phyloP scores from a whole-genome alignment of 53 echinoderm and acorn worm genomes.

The Arbacia lixula region DNA sequence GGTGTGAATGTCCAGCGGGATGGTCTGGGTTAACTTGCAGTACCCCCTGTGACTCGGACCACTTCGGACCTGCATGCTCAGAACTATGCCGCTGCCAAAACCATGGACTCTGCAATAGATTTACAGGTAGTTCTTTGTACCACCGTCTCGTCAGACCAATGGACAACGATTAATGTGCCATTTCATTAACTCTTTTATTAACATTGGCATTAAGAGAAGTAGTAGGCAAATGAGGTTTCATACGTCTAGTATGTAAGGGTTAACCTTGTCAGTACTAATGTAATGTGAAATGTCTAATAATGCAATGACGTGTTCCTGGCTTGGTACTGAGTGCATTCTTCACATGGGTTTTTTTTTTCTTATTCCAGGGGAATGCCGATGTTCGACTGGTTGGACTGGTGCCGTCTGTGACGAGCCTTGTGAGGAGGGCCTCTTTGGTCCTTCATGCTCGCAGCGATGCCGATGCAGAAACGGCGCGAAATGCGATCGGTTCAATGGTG shows the following conservation, averaged over 20 bases:
- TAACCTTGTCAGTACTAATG: no score
- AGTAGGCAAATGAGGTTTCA: no score
- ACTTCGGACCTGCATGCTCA: conserved; percentile 59
- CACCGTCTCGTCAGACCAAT: no score
- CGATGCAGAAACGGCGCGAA: conserved; percentile 70
- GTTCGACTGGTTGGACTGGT: conserved; percentile 83
- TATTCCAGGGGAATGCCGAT: conserved; percentile 54
- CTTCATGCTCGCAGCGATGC: conserved; percentile 65
- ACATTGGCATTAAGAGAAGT: no score
- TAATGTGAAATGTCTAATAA: no score
- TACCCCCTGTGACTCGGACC: conserved; percentile 46
- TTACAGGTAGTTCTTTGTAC: conserved; percentile 32
- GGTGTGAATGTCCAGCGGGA: conserved; percentile 63
- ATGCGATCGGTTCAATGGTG: conserved; percentile 78
- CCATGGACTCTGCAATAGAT: conserved; percentile 23
- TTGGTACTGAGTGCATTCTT: no score
- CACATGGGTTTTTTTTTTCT: not conserved
- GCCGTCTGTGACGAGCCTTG: conserved; percentile 67
- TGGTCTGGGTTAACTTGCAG: conserved; percentile 69
- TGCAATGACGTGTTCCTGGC: no score
- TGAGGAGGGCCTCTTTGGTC: conserved; percentile 67
- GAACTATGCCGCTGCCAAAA: conserved; percentile 46
- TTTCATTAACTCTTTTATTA: no score
- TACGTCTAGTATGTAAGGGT: no score
- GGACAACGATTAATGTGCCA: no score